Evolutionary conservation across 37 sponge, comb jelly and placozoan genomes (phyloP), one percentile per base, ranked within the genome.

Genomic region (Halisarca cf. caerulea): DNA sequence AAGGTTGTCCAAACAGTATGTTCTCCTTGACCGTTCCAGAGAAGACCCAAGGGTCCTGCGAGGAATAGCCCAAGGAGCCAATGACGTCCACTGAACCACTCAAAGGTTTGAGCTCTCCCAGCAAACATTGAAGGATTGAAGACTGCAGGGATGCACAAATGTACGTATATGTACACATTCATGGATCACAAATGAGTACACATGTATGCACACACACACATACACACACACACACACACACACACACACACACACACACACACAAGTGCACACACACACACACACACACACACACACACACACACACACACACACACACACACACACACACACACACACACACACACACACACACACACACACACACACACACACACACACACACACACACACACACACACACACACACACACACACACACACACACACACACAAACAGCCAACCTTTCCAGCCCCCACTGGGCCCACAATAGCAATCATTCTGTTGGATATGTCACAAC

Each of bases 21-120:
- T 89, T 89, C 0, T 89, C 90, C 81, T 58, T 84, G 58, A 89
- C 35, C 42, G 90, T 89, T 1, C 86, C 86, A 21, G 90, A 84
- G 77, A 69, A 85, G 30, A 89, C 44, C 90, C 90, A 89, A n/a
- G 90, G 72, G 44, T 85, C 83, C 57, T 89, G 90, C 2, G 69
- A 35, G 20, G 86, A 36, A 51, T 84, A 89, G 9, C 88, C 66
- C 28, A 85, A 14, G 77, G 34, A 58, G 5, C 89, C 89, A 5
- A 35, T 47, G 40, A 88, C 78, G 32, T 62, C 39, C 28, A 87
- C 74, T 6, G 27, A 28, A 8, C 82, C 87, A 6, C 45, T 21
- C 27, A 87, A 2, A 14, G 87, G 75, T 47, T 51, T n/a, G 59
- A 87, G 87, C 72, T 87, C 87, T 40, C 81, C 82, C 81, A 87